phyloP scores from a whole-genome alignment of 2,113 vertebrate species.

The Carassius gibelio region DNA sequence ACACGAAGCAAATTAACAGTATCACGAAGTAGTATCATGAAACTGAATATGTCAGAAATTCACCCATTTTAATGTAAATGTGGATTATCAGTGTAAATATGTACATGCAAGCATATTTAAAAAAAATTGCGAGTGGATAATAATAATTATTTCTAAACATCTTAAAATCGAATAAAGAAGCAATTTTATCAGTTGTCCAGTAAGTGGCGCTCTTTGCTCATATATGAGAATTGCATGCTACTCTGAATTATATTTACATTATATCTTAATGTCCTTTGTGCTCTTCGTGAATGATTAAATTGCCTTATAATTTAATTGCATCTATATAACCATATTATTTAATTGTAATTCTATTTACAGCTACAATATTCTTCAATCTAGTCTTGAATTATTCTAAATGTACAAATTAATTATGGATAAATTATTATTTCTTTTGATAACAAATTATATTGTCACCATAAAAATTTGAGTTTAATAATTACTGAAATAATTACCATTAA shows the following conservation, averaged over 20 bases:
- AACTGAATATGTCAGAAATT: neutral
- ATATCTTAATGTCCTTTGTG: no score
- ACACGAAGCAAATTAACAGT: no score
- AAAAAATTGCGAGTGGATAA: neutral
- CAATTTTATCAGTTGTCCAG: conserved; percentile 1
- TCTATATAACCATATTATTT: neutral
- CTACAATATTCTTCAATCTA: neutral
- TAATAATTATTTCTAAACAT: neutral
- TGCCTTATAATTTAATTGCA: neutral
- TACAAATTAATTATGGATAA: no score
- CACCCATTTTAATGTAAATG: no score
- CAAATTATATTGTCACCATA: neutral
- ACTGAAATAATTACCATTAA: neutral
- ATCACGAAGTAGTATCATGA: neutral
- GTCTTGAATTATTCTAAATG: neutral
- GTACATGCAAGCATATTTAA: neutral
- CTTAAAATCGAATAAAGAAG: neutral
- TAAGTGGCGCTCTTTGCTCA: conserved; percentile 31
- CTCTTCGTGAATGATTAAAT: neutral
- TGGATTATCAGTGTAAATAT: neutral
- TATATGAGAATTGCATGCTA: neutral
- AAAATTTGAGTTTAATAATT: neutral
- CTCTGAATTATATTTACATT: neutral
- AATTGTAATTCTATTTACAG: neutral
- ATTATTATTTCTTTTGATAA: no score